Conservation (phyloP, 2,113 vertebrate species). For the Cromileptes altivelis region DNA sequence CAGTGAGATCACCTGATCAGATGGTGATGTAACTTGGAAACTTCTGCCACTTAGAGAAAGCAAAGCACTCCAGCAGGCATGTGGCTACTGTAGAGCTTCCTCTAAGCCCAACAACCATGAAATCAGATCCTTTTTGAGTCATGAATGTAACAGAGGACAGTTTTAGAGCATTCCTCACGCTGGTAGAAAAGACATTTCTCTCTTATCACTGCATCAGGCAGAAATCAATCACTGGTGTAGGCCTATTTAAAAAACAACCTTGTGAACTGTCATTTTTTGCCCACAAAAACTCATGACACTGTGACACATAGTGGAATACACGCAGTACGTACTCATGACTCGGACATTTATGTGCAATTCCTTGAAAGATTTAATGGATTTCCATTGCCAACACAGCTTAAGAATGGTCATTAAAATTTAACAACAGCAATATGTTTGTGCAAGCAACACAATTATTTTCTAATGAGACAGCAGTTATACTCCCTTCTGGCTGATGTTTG, state of each 20-base stretch:
- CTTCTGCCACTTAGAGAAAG: not conserved
- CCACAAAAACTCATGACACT: not conserved
- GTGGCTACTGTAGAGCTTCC: not conserved
- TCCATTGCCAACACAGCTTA: conserved; percentile 27
- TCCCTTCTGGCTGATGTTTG: conserved; percentile 12
- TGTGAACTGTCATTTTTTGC: not conserved
- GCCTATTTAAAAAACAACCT: not conserved
- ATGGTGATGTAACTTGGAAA: conserved; percentile 4
- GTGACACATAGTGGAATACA: not conserved
- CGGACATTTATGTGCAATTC: conserved; percentile 14
- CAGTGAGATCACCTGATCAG: not conserved
- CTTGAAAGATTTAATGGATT: not conserved
- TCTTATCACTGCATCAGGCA: not conserved
- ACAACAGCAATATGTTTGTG: conserved; percentile 40
- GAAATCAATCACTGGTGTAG: not conserved
- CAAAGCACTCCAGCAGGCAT: not conserved
- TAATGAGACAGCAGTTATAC: conserved; percentile 45
- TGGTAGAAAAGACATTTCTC: not conserved
- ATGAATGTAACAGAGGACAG: not conserved
- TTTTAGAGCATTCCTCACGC: not conserved
- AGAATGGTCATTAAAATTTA: conserved; percentile 39
- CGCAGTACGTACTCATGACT: not conserved
- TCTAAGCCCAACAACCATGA: not conserved
- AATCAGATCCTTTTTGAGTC: not conserved
- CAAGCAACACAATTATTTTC: conserved; percentile 28